Percentiles rank a stretch among this genome's conserved stretches.
Evolutionary conservation across 2,113 vertebrate species (phyloP).

Genomic region (Lepus europaeus): DNA sequence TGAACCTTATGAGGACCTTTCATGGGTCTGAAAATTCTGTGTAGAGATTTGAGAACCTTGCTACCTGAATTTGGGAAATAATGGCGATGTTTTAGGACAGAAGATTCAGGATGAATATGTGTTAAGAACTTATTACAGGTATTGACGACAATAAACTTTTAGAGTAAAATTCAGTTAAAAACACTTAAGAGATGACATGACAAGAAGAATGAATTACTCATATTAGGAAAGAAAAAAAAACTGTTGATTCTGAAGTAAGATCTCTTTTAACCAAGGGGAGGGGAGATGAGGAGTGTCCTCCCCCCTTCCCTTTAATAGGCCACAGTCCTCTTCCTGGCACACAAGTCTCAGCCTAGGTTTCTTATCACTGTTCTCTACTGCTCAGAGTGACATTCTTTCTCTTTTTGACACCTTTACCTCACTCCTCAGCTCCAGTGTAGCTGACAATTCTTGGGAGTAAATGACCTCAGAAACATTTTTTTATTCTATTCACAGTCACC

Average conservation of each 20-base stretch:
- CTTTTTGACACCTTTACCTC: neutral
- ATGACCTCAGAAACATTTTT: neutral
- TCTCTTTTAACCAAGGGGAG: neutral
- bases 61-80: neutral
- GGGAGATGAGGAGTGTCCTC: fast-evolving
- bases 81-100: neutral
- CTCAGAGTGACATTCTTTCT: neutral
- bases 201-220: neutral
- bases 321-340: fast-evolving
- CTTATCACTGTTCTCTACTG: neutral
- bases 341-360: neutral
- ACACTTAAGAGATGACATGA: neutral
- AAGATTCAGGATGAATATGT: neutral
- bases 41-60: neutral
- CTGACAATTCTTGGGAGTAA: neutral
- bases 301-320: neutral
- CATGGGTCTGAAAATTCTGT: neutral
- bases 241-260: neutral
- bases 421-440: neutral
- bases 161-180: conserved; percentile 1
- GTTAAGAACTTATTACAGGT: neutral
- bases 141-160: neutral
- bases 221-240: neutral
- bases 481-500: neutral
- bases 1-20: no score